A percentile compares a stretch with the other conserved stretches of the same genome.
Conservation (phyloP, 1,140 invertebrate species). For the Macrobrachium rosenbergii region DNA sequence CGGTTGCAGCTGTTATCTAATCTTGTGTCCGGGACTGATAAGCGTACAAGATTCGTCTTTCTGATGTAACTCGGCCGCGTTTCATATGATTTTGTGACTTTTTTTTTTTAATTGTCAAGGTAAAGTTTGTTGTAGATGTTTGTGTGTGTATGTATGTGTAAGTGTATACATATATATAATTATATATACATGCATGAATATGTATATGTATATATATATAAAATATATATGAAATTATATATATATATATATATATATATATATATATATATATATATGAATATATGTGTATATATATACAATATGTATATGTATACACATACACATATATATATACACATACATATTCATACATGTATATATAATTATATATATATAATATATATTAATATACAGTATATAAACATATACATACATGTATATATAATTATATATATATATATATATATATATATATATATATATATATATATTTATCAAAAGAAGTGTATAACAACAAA, state of each 20-base stretch:
- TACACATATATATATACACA: neutral
- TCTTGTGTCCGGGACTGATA: too few species aligned
- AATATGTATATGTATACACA: too few species aligned
- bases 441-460: too few species aligned
- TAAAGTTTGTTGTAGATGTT: neutral
- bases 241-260: slow-evolving; percentile 14
- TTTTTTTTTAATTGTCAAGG: neutral
- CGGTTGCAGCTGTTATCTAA: too few species aligned
- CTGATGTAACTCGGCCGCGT: too few species aligned
- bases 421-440: too few species aligned
- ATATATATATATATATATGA: neutral
- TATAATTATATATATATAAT: neutral
- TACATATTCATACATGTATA: neutral
- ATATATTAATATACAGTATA: too few species aligned
- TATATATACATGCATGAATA: slow-evolving; percentile 1
- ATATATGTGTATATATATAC: too few species aligned
- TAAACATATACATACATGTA: too few species aligned
- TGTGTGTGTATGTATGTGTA: neutral
- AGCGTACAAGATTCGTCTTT: too few species aligned
- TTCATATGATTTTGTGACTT: neutral
- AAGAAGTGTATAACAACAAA: too few species aligned
- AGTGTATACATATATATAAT: neutral
- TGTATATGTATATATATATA: neutral
- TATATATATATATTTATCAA: too few species aligned
- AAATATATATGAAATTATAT: neutral